Evolutionary conservation across 2,797 vertebrate genomes (phyloP).

Genomic region (Danio kyathit): DNA sequence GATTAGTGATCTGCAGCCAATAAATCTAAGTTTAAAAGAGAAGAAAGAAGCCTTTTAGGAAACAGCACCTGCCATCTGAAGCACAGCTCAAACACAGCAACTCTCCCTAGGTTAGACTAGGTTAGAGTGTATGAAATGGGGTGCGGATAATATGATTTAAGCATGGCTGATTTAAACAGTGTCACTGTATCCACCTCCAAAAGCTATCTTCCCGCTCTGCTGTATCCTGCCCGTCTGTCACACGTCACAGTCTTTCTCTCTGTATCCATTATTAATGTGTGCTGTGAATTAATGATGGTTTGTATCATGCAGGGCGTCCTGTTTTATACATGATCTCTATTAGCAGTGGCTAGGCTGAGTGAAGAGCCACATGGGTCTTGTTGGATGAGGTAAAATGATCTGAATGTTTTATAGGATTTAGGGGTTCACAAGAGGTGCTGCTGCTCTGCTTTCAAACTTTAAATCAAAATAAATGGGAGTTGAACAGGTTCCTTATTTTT

Average conservation of each 20-base stretch:
- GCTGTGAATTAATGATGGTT: constrained; percentile 70
- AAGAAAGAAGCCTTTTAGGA: constrained; percentile 18
- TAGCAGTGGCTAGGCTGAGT: constrained; percentile 44
- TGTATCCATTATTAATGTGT: constrained; percentile 67
- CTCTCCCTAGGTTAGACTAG: constrained; percentile 54
- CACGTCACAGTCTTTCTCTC: constrained; percentile 57
- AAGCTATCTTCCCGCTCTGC: constrained; percentile 22
- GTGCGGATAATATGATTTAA: constrained; percentile 73
- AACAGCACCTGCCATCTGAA: constrained; percentile 20
- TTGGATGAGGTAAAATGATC: constrained; percentile 27
- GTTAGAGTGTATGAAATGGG: constrained; percentile 70
- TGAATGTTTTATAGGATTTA: constrained; percentile 44
- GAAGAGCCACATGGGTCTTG: constrained; percentile 33
- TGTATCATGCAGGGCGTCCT: constrained; percentile 56
- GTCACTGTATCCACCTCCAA: constrained; percentile 54
- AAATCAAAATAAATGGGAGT: constrained; percentile 18
- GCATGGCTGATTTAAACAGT: constrained; percentile 72
- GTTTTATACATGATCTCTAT: constrained; percentile 60
- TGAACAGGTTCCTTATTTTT: constrained; percentile 7
- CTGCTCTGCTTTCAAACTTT: constrained; percentile 29
- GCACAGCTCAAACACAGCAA: constrained; percentile 42
- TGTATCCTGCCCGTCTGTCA: constrained; percentile 9
- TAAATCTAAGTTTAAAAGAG: neutral
- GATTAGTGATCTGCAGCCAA: too few relatives aligned
- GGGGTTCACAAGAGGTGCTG: neutral